phyloP scores from a whole-genome alignment of 2,797 vertebrate genomes.

The Emydoidea blandingii region DNA sequence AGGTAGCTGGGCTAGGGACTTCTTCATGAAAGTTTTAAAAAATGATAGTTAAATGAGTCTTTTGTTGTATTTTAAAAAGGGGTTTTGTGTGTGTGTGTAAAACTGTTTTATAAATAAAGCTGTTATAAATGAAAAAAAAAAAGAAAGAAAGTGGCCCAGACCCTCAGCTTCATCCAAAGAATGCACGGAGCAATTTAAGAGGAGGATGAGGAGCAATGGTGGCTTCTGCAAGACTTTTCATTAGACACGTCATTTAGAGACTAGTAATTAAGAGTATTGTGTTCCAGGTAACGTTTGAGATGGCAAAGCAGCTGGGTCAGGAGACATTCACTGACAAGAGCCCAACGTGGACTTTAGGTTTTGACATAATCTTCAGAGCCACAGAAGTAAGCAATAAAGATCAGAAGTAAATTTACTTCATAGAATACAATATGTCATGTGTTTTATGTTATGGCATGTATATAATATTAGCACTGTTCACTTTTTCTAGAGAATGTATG shows the following conservation, averaged over 20 bases:
- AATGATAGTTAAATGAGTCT: rapidly evolving
- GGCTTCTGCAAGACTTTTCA: not conserved
- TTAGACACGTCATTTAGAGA: not conserved
- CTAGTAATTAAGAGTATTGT: not conserved
- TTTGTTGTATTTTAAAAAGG: not conserved
- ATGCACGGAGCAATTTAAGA: not conserved
- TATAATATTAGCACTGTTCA: not conserved
- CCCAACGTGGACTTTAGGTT: not conserved
- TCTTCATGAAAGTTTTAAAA: not conserved
- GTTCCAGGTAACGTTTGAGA: not conserved
- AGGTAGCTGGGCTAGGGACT: not conserved
- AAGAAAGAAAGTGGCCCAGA: not conserved
- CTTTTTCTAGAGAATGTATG: not conserved
- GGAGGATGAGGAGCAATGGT: not conserved
- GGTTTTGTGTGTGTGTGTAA: not conserved
- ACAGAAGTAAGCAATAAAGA: not conserved
- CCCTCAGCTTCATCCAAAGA: not conserved
- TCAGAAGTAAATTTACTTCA: not conserved
- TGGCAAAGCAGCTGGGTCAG: not conserved
- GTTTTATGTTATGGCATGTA: rapidly evolving
- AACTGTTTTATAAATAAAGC: not conserved
- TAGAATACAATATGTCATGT: not conserved
- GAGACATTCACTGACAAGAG: not conserved
- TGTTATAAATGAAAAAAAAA: not conserved
- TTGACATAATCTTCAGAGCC: not conserved